Base-by-base conservation (phyloP, 2,113 vertebrate species). In the Porphyrio hochstetteri region DNA sequence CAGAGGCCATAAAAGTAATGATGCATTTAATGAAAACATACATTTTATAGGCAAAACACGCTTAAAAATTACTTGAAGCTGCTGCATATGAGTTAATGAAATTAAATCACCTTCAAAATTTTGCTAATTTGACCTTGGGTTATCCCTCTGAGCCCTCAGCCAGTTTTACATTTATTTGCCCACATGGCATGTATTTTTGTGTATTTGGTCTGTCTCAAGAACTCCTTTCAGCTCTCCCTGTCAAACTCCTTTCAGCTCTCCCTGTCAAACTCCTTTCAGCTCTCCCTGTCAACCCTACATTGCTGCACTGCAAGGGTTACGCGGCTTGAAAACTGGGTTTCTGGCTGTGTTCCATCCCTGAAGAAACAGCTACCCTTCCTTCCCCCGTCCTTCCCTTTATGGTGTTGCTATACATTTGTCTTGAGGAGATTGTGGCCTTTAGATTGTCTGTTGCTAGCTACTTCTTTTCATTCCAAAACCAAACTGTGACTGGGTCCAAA, bases 11-110 rank as follows among this genome's bases (percentile, higher is more conserved):
- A 97, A 98, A 98, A 97, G 96, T 98, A 98, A 98, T 98, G 98
- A 98, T 93, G 97, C 97, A 1, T 98, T 98, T 98, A 98, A 98
- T 98, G 98, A 98, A 98, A 98, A 94, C 97, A 97, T 96, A 95
- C 96, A 98, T 97, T 98, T 98, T 98, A 97, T 97, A 97, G 97
- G 97, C 94, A 98, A 98, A 98, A 97, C 97, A 97, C 33, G n/a
- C 96, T 96, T 97, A 97, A 98, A 98, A 98, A 97, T 97, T 97
- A 97, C 96, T 97, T 95, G 95, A 97, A 97, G 93, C 87, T 93
- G 67, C 87, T 95, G 88, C 36, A 82, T 88, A 57, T 69, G 93
- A 95, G 92, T 97, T 98, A 98, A 97, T 98, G 93, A 95, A 97
- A 97, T 98, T 95, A 97, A 97, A 98, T 96, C 95, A 96, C 95